A percentile compares a stretch with the other conserved stretches of the same genome.
Conservation (phyloP, 2,797 vertebrate species). For the Schizothorax lantsangensis region DNA sequence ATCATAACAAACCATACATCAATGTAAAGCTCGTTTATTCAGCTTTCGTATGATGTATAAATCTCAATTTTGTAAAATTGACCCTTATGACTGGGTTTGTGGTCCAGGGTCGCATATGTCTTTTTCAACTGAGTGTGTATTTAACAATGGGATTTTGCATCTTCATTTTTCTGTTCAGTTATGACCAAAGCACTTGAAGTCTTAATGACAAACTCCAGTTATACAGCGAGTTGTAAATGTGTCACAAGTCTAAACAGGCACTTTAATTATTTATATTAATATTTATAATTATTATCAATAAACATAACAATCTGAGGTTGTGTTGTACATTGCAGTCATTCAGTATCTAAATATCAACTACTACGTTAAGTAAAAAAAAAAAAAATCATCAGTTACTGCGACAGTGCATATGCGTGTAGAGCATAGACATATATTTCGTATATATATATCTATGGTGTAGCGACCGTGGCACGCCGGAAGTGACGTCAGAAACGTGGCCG, state of each 20-base stretch:
- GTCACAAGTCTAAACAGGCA: neutral
- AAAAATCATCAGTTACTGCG: too few species aligned
- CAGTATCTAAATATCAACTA: neutral
- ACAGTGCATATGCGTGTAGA: neutral
- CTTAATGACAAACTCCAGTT: neutral
- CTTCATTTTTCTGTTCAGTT: neutral
- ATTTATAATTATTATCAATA: neutral
- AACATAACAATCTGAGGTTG: neutral
- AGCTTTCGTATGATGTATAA: too few species aligned
- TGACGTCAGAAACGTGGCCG: neutral
- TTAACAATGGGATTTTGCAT: neutral
- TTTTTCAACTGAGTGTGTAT: neutral
- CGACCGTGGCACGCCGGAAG: conserved; percentile 9
- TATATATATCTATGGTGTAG: neutral
- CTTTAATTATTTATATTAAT: neutral
- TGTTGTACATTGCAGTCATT: neutral
- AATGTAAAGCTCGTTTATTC: too few species aligned
- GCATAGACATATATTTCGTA: too few species aligned
- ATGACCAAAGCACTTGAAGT: neutral
- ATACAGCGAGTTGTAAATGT: neutral
- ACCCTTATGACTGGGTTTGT: too few species aligned
- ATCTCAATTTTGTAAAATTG: too few species aligned
- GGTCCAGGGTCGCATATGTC: too few species aligned
- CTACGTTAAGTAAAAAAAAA: too few species aligned
- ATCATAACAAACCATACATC: too few species aligned